These are phyloP conservation scores for Salvelinus sp. DNA, from an alignment of 2,113 vertebrate genomes.

Conservation along the genomic window DNA sequence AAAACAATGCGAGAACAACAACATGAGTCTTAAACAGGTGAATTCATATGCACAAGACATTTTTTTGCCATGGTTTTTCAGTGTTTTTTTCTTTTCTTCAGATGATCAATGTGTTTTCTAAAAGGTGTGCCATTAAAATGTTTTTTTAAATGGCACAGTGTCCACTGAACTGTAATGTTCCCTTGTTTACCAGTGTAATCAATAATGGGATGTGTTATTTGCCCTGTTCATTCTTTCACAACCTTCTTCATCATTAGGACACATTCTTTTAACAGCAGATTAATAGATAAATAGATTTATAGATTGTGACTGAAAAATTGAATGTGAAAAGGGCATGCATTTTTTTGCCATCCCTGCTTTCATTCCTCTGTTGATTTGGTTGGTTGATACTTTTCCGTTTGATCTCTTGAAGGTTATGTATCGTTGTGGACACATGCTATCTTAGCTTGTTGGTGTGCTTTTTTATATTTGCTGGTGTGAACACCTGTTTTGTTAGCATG, in stretches of 20 bases:
- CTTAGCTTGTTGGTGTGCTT: background rate
- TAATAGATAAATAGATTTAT: background rate
- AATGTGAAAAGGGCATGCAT: background rate
- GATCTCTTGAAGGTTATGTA: background rate
- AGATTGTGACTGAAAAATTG: background rate
- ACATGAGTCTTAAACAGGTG: no score
- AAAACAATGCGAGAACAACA: no score
- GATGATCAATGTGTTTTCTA: no score
- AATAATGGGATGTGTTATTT: no score
- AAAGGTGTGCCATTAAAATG: no score
- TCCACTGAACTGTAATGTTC: no score
- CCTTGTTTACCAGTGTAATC: no score
- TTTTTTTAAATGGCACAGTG: no score
- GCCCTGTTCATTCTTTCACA: background rate
- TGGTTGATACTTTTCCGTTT: background rate
- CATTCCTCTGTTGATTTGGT: background rate
- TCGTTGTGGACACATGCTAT: background rate
- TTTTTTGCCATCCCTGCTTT: background rate
- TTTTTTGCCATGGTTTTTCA: no score
- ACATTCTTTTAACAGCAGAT: background rate
- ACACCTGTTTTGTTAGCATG: background rate
- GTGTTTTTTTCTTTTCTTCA: no score
- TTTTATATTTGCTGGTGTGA: background rate
- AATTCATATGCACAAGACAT: no score
- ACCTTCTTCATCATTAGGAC: background rate